These are phyloP conservation scores for Luehdorfia chinensis DNA, from an alignment of 1,140 invertebrate genomes.

Conservation along the genomic window DNA sequence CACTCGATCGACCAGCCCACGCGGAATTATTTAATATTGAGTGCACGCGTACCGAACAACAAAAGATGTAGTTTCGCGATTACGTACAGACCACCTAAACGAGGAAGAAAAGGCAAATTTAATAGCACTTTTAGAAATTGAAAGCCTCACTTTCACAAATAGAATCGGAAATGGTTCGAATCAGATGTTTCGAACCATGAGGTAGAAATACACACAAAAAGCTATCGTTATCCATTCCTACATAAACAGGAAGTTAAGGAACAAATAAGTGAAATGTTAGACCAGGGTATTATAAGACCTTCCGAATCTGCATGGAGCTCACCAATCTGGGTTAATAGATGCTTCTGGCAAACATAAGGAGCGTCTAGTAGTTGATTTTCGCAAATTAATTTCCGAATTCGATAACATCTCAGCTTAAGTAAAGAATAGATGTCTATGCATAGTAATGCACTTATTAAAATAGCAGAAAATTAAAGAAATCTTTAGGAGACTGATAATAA, in stretches of 20 bases:
- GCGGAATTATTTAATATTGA: not conserved
- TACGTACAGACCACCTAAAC: not conserved
- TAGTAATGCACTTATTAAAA: too few species aligned
- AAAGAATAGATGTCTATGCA: too few species aligned
- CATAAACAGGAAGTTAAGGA: not conserved
- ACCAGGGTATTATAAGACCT: too few species aligned
- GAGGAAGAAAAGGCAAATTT: not conserved
- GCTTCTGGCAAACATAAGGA: too few species aligned
- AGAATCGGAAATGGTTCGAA: not conserved
- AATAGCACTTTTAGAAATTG: not conserved
- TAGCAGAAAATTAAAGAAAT: too few species aligned
- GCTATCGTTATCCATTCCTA: not conserved
- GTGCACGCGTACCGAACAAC: not conserved
- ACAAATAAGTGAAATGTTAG: too few species aligned
- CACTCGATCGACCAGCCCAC: conserved; percentile 16
- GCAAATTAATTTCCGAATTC: too few species aligned
- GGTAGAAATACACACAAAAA: not conserved
- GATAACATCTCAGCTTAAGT: too few species aligned
- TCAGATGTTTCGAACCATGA: not conserved
- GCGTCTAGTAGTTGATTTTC: too few species aligned
- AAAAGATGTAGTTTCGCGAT: not conserved
- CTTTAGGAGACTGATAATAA: too few species aligned
- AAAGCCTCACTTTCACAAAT: not conserved
- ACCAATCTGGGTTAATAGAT: too few species aligned
- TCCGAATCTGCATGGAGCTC: too few species aligned